Evolutionary conservation across 2,888 invertebrate species (phyloP).

Genomic region (Eurois occulta): DNA sequence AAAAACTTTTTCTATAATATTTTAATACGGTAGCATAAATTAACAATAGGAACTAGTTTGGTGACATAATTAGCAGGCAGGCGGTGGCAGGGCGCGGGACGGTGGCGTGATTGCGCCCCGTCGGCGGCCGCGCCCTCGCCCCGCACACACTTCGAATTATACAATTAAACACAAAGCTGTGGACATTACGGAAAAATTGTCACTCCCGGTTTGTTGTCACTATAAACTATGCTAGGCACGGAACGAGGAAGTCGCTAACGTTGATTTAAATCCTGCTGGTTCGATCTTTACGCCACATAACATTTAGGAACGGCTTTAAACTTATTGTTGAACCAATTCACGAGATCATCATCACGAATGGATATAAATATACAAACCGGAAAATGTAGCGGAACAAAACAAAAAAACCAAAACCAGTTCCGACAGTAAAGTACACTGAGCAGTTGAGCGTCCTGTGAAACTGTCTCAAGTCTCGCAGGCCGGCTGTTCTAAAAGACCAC

Average conservation of each 20-base stretch:
- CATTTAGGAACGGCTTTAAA: not conserved
- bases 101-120: conserved; percentile 86
- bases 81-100: conserved; percentile 76
- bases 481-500: not conserved
- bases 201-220: conserved; percentile 54
- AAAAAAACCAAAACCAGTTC: not conserved
- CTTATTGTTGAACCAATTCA: not conserved
- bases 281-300: not conserved
- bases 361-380: not conserved
- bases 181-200: conserved; percentile 54
- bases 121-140: conserved; percentile 74
- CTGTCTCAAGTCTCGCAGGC: not conserved
- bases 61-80: conserved; percentile 79
- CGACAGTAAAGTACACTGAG: not conserved
- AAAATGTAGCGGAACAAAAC: not conserved
- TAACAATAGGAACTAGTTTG: conserved; percentile 61
- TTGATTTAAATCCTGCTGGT: not conserved
- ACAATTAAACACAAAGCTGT: conserved; percentile 69
- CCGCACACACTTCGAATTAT: conserved; percentile 67
- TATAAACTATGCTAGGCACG: conserved; percentile 45
- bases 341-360: not conserved
- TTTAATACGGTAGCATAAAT: conserved; percentile 65
- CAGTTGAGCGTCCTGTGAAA: not conserved
- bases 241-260: conserved; percentile 19
- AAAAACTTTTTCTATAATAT: conserved; percentile 35